Evolutionary conservation across 2,888 invertebrate species (phyloP), one percentile per base, ranked within the genome.

Genomic region (Microctonus brassicae): DNA sequence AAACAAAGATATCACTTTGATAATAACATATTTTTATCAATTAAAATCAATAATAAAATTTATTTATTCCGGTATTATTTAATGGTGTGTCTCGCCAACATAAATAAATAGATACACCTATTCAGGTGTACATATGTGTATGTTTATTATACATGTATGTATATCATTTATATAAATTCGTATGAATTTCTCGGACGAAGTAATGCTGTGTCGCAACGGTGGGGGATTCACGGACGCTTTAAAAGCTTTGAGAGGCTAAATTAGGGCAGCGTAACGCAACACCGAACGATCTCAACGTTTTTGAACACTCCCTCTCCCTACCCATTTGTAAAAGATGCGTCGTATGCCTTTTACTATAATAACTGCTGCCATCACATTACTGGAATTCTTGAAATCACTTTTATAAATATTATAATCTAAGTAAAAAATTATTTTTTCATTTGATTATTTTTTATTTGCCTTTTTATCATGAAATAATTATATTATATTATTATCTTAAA

Each of bases 251-350:
- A 80, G 84, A 82, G 83, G 80, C 87, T 87, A 87, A 87, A 87
- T 87, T 87, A 87, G 87, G 87, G 81, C 84, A 87, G 85, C 82
- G 87, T 87, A 87, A 87, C 86, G 86, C 84, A 87, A 87, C 87
- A 87, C 87, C 87, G 81, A 80, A 4, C 47, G 47, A 78, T 80
- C 77, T 58, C 65, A 61, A 60, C 76, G 73, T 76, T 67, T 63
- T 60, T 69, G 55, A 67, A 64, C 70, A 39, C 55, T 72, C 55
- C 65, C 61, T 39, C 73, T 68, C 33, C 33, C 55, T 42, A 55
- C 34, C n/a, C 64, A 62, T n/a, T 53, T 65, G 62, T 52, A 52
- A 52, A 64, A 52, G 52, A 64, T 64, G 52, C 33, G 29, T 17
- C 17, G 47, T 36, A 42, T 33, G 42, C 57, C 47, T 52, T 52